phyloP scores from a whole-genome alignment of 1,140 invertebrate species.

The Ostrea denselamellosa region DNA sequence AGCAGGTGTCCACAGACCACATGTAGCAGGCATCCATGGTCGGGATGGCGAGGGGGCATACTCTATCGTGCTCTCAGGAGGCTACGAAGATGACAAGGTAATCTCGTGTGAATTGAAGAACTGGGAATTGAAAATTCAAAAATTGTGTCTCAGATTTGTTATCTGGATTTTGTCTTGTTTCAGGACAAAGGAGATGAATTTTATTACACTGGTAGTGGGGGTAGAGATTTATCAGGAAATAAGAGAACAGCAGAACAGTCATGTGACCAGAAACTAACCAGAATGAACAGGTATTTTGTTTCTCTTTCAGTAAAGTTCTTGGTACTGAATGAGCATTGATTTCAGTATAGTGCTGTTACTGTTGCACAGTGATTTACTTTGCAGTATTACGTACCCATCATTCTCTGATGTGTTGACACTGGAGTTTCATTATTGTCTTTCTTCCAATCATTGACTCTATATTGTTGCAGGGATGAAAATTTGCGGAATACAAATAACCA shows the following conservation, averaged over 20 bases:
- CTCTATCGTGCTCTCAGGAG: constrained; percentile 91
- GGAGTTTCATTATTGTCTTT: no score
- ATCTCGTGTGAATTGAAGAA: background rate
- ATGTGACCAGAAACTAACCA: constrained; percentile 88
- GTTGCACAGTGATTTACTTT: background rate
- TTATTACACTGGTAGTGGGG: constrained; percentile 90
- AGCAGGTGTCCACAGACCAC: constrained; percentile 89
- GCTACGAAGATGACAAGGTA: constrained; percentile 89
- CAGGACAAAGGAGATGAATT: constrained; percentile 90
- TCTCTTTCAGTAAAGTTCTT: background rate
- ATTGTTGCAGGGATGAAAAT: no score
- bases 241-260: constrained; percentile 90
- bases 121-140: background rate
- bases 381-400: no score
- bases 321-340: background rate
- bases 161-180: background rate
- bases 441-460: no score
- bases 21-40: constrained; percentile 91
- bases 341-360: background rate
- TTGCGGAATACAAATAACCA: no score
- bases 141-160: background rate
- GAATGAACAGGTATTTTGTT: constrained; percentile 86
- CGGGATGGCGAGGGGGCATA: constrained; percentile 89
- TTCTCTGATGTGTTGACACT: no score
- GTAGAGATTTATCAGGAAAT: constrained; percentile 90